These are phyloP conservation scores for Arizona elegans DNA, from an alignment of 2,113 vertebrate species.

Conservation along the genomic window DNA sequence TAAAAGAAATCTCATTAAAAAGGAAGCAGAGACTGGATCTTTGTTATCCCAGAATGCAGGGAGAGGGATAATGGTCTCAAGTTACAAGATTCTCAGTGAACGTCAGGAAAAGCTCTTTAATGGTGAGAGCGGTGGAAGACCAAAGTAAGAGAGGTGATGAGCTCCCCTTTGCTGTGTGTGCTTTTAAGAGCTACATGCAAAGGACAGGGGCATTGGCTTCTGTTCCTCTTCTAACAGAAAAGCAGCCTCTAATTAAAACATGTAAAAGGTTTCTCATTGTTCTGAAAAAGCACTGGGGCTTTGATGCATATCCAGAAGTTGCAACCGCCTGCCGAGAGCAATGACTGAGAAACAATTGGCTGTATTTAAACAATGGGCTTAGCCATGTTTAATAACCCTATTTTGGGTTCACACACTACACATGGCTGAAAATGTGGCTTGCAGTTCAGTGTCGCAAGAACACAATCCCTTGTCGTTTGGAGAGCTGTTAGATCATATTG, in stretches of 20 bases:
- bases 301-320: neutral
- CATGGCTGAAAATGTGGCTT: neutral
- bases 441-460: neutral
- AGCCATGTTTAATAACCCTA: neutral
- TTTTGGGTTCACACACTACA: neutral
- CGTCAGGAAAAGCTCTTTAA: neutral
- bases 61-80: neutral
- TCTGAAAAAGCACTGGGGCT: neutral
- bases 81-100: neutral
- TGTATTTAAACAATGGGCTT: neutral
- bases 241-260: neutral
- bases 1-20: neutral
- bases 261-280: neutral
- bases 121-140: neutral
- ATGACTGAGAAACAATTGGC: neutral
- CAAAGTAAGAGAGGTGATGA: neutral
- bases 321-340: neutral
- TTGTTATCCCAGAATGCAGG: neutral
- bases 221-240: neutral
- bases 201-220: neutral
- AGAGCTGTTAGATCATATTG: neutral
- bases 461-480: neutral
- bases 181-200: neutral
- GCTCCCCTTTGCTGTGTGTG: neutral
- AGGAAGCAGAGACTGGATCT: neutral